These are phyloP conservation scores for Marmota flaviventris DNA, from an alignment of 2,113 vertebrate genomes.

Conservation along the genomic window DNA sequence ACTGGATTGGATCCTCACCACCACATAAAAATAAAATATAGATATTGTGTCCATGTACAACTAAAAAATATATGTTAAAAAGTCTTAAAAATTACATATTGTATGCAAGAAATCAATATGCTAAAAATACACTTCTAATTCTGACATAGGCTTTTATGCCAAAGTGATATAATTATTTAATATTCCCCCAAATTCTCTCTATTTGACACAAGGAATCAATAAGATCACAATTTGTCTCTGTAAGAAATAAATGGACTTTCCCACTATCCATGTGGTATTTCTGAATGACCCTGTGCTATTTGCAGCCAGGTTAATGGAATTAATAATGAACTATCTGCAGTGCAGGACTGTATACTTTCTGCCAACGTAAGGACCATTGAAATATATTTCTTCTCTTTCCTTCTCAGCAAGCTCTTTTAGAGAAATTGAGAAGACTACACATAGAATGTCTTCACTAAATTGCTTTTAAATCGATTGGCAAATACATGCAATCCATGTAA, in stretches of 20 bases:
- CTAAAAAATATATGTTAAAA: no score
- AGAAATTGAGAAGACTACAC: background rate
- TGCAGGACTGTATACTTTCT: background rate
- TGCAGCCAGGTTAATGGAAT: conserved; percentile 1
- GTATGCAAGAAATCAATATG: background rate
- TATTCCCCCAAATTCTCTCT: background rate
- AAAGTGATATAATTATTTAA: conserved; percentile 33
- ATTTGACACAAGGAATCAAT: background rate
- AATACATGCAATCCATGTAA: background rate
- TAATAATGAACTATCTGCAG: background rate
- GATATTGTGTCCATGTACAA: no score
- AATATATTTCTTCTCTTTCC: background rate
- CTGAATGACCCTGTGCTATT: conserved; percentile 3
- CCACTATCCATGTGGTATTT: background rate
- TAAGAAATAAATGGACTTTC: background rate
- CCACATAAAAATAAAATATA: no score
- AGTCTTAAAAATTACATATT: background rate
- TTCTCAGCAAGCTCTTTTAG: conserved; percentile 6
- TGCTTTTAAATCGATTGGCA: background rate
- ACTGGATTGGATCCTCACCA: no score
- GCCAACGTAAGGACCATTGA: background rate
- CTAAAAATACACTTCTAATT: background rate
- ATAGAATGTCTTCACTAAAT: conserved; percentile 5
- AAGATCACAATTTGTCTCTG: background rate
- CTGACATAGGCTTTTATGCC: conserved; percentile 21